A percentile compares a stretch with the other conserved stretches of the same genome.
phyloP scores from a whole-genome alignment of 2,797 vertebrate genomes.

The Menidia menidia region DNA sequence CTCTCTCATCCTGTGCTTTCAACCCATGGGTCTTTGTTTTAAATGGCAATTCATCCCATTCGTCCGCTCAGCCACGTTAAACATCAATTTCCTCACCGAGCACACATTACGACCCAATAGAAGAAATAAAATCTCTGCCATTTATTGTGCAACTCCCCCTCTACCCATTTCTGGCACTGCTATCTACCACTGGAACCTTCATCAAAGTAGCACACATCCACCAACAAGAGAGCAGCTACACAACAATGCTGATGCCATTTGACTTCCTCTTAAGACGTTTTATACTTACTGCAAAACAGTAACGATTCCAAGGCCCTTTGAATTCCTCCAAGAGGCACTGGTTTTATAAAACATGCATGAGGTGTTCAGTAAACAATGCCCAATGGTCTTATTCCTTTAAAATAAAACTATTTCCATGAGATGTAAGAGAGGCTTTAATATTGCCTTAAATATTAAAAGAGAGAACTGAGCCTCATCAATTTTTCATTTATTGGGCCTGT shows the following conservation, averaged over 20 bases:
- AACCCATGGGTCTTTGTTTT: conserved; percentile 78
- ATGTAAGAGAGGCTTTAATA: conserved; percentile 88
- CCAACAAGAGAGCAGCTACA: conserved; percentile 76
- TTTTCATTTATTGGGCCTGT: conserved; percentile 90
- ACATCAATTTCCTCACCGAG: conserved; percentile 82
- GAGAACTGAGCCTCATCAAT: conserved; percentile 89
- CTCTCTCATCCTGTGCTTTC: conserved; percentile 51
- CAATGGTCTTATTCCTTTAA: conserved; percentile 90
- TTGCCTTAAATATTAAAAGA: conserved; percentile 92
- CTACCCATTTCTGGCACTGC: conserved; percentile 54
- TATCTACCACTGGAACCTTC: conserved; percentile 71
- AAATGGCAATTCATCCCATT: conserved; percentile 82
- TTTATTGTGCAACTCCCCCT: conserved; percentile 74
- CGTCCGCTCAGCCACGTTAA: conserved; percentile 79
- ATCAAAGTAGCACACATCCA: conserved; percentile 77
- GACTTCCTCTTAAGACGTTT: conserved; percentile 84
- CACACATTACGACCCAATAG: conserved; percentile 82
- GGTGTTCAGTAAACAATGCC: conserved; percentile 89
- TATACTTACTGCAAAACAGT: conserved; percentile 85
- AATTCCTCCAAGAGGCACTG: conserved; percentile 83
- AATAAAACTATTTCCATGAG: conserved; percentile 89
- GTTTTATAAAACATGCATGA: conserved; percentile 88
- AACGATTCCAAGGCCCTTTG: conserved; percentile 84
- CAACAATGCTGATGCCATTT: conserved; percentile 77
- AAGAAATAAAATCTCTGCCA: conserved; percentile 80